Base-by-base conservation (phyloP, 2,888 invertebrate genomes). In the Uloborus plumipes region DNA sequence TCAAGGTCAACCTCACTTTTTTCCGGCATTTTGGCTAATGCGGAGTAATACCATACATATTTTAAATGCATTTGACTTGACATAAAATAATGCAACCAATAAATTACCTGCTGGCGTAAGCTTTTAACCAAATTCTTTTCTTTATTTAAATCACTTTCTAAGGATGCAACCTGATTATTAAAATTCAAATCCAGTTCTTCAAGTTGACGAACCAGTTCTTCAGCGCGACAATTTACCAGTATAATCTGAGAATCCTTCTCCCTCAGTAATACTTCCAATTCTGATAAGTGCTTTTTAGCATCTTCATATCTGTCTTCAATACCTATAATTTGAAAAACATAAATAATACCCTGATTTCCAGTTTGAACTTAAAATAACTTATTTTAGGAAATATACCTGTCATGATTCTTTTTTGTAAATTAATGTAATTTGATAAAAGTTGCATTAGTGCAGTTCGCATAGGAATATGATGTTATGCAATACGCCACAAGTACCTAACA, bases 261-360 rank as follows among this genome's bases (percentile, higher is more conserved):
- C 2, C 88, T 88, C 78, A 89, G 85, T 6, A 88, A 88, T 51
- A 87, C 87, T 86, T 89, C 89, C 64, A 89, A 85, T 66, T 88
- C 87, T 0, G 85, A 81, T 16, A 88, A 87, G 85, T 89, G 89
- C 61, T 88, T 87, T 84, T 89, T 89, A 49, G 89, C 85, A 0
- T 87, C 86, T 6, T 85, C 72, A 78, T 88, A 88, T 75, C 87
- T 88, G 85, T 89, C 88, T 83, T 87, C 86, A 20, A 89, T 80
- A 62, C 89, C 89, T 89, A 67, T 18, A 77, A 61, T 61, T 20
- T n/a, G 20, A 31, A 50, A 55, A 31, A 62, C 15, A 62, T 9
- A 1, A 9, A 39, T 62, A 55, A 18, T 1, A 9, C 18, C 4
- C 3, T 39, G 39, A 39, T 11, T 39, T 39, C 9, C 9, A 39